Conservation (phyloP, 2,888 invertebrate species). For the Palloptera scutellata region DNA sequence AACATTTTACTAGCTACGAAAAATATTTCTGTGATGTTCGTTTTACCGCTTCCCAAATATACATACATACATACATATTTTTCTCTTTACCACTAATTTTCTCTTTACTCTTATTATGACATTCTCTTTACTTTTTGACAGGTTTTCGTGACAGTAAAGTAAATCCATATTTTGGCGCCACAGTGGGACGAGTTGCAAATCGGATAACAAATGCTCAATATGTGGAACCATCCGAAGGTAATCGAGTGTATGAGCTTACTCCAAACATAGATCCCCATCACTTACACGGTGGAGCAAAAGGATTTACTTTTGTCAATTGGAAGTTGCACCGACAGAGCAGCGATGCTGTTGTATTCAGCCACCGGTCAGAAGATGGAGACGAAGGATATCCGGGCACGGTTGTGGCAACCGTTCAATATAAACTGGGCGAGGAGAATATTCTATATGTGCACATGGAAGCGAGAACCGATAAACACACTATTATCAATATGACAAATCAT, state of each 20-base stretch:
- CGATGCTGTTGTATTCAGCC: constrained; percentile 72
- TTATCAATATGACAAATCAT: constrained; percentile 87
- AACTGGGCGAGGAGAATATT: constrained; percentile 76
- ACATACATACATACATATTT: background rate
- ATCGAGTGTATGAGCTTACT: constrained; percentile 76
- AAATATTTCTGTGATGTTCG: background rate
- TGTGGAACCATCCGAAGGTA: constrained; percentile 61
- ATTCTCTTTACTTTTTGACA: background rate
- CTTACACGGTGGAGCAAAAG: constrained; percentile 84
- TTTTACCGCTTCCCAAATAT: background rate
- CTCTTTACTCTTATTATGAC: background rate
- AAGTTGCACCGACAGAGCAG: constrained; percentile 47
- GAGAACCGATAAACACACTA: constrained; percentile 79
- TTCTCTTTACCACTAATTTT: background rate
- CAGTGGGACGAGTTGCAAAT: constrained; percentile 88
- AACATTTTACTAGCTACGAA: background rate
- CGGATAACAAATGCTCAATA: constrained; percentile 69
- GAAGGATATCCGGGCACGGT: constrained; percentile 91
- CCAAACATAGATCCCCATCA: constrained; percentile 76
- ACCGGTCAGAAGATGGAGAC: constrained; percentile 79
- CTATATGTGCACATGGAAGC: constrained; percentile 80
- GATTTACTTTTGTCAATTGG: constrained; percentile 86
- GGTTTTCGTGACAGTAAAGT: constrained; percentile 30
- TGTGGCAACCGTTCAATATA: constrained; percentile 74
- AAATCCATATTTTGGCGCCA: constrained; percentile 89